A percentile compares a stretch with the other conserved stretches of the same genome.
Evolutionary conservation across 2,797 vertebrate genomes (phyloP).

Genomic region (Coccyzus lansbergi): DNA sequence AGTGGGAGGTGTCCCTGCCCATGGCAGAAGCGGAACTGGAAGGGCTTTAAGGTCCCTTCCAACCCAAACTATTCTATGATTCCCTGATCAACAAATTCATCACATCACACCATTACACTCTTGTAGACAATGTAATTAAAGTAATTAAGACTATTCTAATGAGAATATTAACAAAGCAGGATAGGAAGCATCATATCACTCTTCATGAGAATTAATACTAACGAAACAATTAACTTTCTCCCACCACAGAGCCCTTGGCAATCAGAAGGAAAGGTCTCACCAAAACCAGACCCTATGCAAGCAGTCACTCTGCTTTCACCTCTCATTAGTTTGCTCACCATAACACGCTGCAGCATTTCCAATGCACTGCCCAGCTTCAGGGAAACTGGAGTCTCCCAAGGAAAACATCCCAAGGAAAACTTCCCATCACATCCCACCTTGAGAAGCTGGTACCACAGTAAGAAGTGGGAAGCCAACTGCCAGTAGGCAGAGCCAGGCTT

Average conservation of each 20-base stretch:
- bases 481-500: neutral
- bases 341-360: neutral
- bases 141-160: neutral
- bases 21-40: too few relatives aligned
- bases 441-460: accelerated
- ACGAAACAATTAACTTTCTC: neutral
- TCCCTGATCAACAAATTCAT: neutral
- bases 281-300: neutral
- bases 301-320: neutral
- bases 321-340: neutral
- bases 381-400: neutral
- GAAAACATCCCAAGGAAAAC: neutral
- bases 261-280: neutral
- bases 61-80: too few relatives aligned
- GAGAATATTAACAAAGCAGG: neutral
- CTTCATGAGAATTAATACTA: neutral
- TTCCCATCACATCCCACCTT: accelerated
- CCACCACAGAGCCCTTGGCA: neutral
- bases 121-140: neutral
- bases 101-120: neutral
- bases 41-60: too few relatives aligned
- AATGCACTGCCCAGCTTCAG: neutral
- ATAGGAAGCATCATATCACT: neutral
- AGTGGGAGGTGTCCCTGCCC: too few relatives aligned
- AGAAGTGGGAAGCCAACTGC: neutral